Evolutionary conservation across 2,113 vertebrate genomes (phyloP), one percentile per base, ranked within the genome.

Genomic region (Amia ocellicauda): DNA sequence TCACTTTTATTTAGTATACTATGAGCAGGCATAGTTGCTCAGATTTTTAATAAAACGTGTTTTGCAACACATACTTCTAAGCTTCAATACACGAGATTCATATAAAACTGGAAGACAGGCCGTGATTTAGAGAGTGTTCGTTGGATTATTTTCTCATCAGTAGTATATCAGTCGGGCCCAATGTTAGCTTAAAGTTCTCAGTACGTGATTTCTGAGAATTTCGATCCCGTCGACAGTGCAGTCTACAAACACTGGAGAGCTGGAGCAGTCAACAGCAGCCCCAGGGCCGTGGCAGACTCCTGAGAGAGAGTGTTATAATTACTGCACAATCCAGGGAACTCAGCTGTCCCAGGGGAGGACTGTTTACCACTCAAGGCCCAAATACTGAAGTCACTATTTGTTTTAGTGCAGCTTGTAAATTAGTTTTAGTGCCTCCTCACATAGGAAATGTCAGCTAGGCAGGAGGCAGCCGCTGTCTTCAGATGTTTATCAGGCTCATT

Each of bases 381-480:
- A 9, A 16, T 53, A 22, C 51, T 23, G 20, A n/a, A 53, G 20
- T 53, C 51, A 5, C 51, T 53, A 7, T 53, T 53, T 53, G 51
- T 53, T 53, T 53, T 53, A 53, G 9, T 24, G 51, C 51, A 20
- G 51, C 4, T 23, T 53, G 51, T 53, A 53, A 53, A 53, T 53
- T 53, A 19, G 51, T 53, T 53, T 53, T 53, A 53, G 51, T 53
- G 51, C 20, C 51, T 20, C 51, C n/a, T 53, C 10, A 14, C 11
- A 53, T 17, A 53, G 10, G 11, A 53, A 53, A 19, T 53, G 51
- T 53, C 51, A 26, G 51, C 51, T 7, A 3, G 51, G 51, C 51
- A 53, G 11, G 31, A 36, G 51, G 20, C 51, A 26, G 8, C 16
- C 20, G 19, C 47, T 53, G 7, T 11, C 24, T 53, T 22, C 20